A percentile compares a stretch with the other conserved stretches of the same genome.
phyloP scores from a whole-genome alignment of 1,140 invertebrate genomes.

The Amyelois transitella region DNA sequence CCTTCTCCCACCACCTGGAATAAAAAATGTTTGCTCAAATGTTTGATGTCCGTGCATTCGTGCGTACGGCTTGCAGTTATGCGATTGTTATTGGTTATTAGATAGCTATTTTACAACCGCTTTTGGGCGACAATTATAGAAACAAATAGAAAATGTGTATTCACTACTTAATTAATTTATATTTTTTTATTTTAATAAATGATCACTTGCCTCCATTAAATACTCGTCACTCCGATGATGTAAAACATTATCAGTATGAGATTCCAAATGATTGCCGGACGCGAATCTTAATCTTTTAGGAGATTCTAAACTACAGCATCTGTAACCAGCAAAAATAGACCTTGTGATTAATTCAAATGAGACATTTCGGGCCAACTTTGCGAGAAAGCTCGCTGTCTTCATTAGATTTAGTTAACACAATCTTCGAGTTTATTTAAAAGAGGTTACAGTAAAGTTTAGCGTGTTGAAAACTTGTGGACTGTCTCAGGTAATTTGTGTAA shows the following conservation, averaged over 20 bases:
- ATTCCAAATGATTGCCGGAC: constrained; percentile 79
- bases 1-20: constrained; percentile 53
- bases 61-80: not conserved
- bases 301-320: constrained; percentile 86
- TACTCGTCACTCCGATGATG: constrained; percentile 75
- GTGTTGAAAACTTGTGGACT: not conserved
- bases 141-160: too few species aligned
- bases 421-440: too few species aligned
- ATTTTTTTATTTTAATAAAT: not conserved
- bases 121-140: too few species aligned
- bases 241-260: constrained; percentile 75
- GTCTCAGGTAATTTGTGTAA: constrained; percentile 45
- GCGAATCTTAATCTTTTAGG: constrained; percentile 87
- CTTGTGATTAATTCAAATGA: not conserved
- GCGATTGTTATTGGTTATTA: not conserved
- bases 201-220: constrained; percentile 72
- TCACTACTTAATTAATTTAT: not conserved
- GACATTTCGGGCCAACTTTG: too few species aligned
- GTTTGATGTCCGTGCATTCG: not conserved
- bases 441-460: too few species aligned
- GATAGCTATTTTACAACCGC: not conserved
- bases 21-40: not conserved
- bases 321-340: constrained; percentile 23
- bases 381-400: too few species aligned
- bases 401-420: too few species aligned